Base-by-base conservation (phyloP, 2,113 vertebrate species). In the Pholis gunnellus region DNA sequence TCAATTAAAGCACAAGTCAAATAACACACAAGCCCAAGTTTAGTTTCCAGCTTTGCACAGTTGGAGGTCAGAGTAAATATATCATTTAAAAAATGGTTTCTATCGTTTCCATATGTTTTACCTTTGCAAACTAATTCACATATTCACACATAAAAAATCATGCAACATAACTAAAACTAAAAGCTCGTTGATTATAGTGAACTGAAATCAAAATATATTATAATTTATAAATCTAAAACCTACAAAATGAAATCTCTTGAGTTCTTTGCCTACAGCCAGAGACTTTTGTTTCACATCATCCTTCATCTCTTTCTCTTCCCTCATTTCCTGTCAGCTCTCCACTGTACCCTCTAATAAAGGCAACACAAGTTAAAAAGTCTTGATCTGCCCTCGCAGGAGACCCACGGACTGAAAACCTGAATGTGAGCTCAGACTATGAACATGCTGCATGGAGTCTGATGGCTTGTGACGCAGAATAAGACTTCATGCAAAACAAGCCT, bases 271-370 rank as follows among this genome's bases (percentile, higher is more conserved):
- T 44, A 2, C 13, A 9, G 27, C 34, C 13, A 27, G 5, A 13
- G 20, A 54, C 13, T 17, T 25, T 48, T 42, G 38, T 48, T 56
- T 22, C 52, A 52, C n/a, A 31, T 25, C 17, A 46, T 54, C 40
- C 20, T 36, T 2, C 7, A 38, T 63, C 29, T 57, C 63, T 65
- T 17, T 59, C 2, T 52, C 31, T 66, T 2, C 36, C 22, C 48
- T 80, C 25, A 80, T 79, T 85, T 88, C 75, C 79, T 77, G 38
- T 79, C 46, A 50, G 67, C 64, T 48, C 20, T 75, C 61, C 5
- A 9, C 9, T 74, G n/a, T 46, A 10, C 15, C 40, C 9, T 70
- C 29, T 66, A 78, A 59, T 67, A 44, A 72, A 68, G 25, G 17
- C 9, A 56, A 46, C 54, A 29, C 40, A 29, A 71, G 40, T 4